These are phyloP conservation scores for Torymus tubicola DNA, from an alignment of 2,888 invertebrate species.

Conservation along the genomic window DNA sequence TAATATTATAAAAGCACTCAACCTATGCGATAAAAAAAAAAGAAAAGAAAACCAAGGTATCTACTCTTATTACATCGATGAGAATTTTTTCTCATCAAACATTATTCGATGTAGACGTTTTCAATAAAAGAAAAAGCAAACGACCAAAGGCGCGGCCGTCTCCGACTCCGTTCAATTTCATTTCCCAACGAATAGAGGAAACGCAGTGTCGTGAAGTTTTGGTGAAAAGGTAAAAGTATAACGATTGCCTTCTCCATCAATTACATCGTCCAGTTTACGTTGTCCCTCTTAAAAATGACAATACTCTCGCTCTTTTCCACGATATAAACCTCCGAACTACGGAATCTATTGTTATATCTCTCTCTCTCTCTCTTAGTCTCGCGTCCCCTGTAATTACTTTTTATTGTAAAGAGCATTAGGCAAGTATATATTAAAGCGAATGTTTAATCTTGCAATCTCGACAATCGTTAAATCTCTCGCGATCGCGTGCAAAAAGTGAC, in stretches of 20 bases:
- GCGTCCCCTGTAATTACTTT: constrained; percentile 39
- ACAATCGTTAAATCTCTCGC: constrained; percentile 41
- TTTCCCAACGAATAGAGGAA: constrained; percentile 16
- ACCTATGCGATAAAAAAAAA: too few relatives aligned
- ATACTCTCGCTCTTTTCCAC: constrained; percentile 20
- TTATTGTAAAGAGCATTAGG: constrained; percentile 44
- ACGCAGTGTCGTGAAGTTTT: constrained; percentile 9
- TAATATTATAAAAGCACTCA: too few relatives aligned
- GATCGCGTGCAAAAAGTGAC: constrained; percentile 16
- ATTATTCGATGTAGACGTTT: too few relatives aligned
- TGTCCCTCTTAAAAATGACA: neutral
- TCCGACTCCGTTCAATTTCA: neutral
- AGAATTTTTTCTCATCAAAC: too few relatives aligned
- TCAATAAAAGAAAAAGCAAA: too few relatives aligned
- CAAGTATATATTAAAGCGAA: constrained; percentile 38
- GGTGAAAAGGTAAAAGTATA: constrained; percentile 37
- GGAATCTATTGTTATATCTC: constrained; percentile 26
- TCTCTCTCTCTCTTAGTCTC: too few relatives aligned
- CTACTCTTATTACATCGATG: too few relatives aligned
- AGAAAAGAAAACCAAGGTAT: too few relatives aligned
- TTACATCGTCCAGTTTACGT: neutral
- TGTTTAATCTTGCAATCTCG: constrained; percentile 50
- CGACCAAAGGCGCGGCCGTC: too few relatives aligned
- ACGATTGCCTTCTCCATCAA: constrained; percentile 26
- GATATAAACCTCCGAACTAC: constrained; percentile 6